Base-by-base conservation (phyloP, 2,888 invertebrate species). In the Eremobia ochroleuca region DNA sequence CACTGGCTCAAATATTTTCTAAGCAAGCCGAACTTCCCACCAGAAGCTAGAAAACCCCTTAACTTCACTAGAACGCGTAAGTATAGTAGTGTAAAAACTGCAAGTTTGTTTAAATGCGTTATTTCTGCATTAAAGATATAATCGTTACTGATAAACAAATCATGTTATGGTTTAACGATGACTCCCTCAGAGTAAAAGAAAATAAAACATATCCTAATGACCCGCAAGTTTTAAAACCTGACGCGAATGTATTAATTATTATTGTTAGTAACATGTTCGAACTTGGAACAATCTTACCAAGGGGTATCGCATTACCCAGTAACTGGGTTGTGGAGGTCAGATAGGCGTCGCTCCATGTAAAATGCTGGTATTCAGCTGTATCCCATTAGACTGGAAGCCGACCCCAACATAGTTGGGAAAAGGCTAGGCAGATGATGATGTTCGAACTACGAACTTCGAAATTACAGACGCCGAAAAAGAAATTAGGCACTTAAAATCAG, bases 131-230 rank as follows among this genome's bases (percentile, higher is more conserved):
- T 66, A 25, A 49, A 67, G 61, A 70, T 67, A 70, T 67, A 66
- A 70, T 55, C 18, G 34, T 46, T 40, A 82, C 64, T 69, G 70
- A 81, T 81, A 80, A 81, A 77, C n/a, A n/a, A 64, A 58, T n/a
- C n/a, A 49, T 81, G 79, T 72, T 72, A 37, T 79, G 72, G 43
- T 58, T 80, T 40, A 46, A 43, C 28, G 31, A 59, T 66, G 65
- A 68, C 62, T 68, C 37, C 66, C 25, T 67, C 66, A 34, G 58
- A 66, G 37, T 64, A 21, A 68, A 69, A 76, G 59, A 76, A 82
- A 80, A 80, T 76, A 76, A 69, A 69, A 69, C 49, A 79, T 71
- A 52, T 55, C 62, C 62, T 77, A 75, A 58, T 78, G 78, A 59
- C 75, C 67, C 40, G 61, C 75, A 81, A 79, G n/a, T 74, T 49